Evolutionary conservation across 2,797 vertebrate species (phyloP), one percentile per base, ranked within the genome.

Genomic region (Malurus leucopterus): DNA sequence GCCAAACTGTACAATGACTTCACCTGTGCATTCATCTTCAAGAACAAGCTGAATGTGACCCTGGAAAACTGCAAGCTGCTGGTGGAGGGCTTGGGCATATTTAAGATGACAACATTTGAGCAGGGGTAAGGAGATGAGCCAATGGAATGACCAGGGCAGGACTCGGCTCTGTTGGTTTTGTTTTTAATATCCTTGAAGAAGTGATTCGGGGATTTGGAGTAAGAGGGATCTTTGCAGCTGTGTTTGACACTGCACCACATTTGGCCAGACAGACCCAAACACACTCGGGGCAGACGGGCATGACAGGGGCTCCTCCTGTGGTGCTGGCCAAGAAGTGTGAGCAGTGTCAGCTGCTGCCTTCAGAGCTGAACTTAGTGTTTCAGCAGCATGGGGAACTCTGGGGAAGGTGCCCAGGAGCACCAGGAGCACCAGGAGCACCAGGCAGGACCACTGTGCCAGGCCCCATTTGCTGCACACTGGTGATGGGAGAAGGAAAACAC

Each of bases 21-120:
- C 47, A 8, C 8, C 26, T 95, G 96, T 64, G 93, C 88, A 21
- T 95, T 97, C 81, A 85, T 85, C 72, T 97, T 97, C 93, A 95
- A 95, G 82, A 97, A 98, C 63, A 91, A 89, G 23, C 84, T 97
- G 73, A 89, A 93, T 2, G 22, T 96, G 49, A 49, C 84, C 15
- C 44, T 97, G 88, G 90, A 96, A 29, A 92, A 94, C 43, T 90
- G 95, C 94, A 95, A 93, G 77, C 84, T 97, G 34, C 47, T 93
- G 15, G 93, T 97, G 75, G 97, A 97, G 62, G 96, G 97, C 79
- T 76, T 98, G 78, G 96, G 95, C 70, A 46, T 97, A 22, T 91
- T 95, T 84, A 85, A 84, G 19, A 58, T 92, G 87, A 53, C 97
- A 50, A 85, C 40, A 1, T 94, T 96, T 74, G 88, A 96, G 7